Conservation (phyloP, 2,113 vertebrate genomes). For the Athene cunicularia region DNA sequence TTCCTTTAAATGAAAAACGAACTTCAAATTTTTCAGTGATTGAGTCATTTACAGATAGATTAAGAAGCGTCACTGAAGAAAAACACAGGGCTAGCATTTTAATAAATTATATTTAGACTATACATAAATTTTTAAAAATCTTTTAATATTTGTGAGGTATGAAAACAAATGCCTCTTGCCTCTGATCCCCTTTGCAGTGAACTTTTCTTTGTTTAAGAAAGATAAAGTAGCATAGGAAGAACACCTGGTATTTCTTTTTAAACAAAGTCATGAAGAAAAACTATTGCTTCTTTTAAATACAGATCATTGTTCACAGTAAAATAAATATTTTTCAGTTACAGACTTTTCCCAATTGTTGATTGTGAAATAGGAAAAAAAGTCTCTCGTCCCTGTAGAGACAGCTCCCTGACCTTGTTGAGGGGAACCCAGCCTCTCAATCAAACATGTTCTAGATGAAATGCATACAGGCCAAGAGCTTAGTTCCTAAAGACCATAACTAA, state of each 20-base stretch:
- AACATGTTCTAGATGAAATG: background rate
- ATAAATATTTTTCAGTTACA: background rate
- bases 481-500: background rate
- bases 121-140: background rate
- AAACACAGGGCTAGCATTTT: background rate
- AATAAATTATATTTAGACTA: background rate
- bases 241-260: background rate
- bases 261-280: background rate
- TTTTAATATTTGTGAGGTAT: background rate
- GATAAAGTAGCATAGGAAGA: background rate
- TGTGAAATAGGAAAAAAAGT: background rate
- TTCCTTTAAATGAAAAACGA: background rate
- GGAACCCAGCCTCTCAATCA: background rate
- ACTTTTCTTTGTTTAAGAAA: background rate
- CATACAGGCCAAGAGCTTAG: background rate
- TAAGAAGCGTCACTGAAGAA: background rate
- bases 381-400: background rate
- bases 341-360: background rate
- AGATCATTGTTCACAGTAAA: background rate
- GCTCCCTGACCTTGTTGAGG: background rate
- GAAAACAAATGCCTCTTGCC: background rate
- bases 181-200: background rate
- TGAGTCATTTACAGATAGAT: background rate
- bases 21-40: background rate
- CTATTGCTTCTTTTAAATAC: background rate